Percentiles rank a stretch among this genome's conserved stretches.
phyloP scores from a whole-genome alignment of 2,888 invertebrate genomes.

The Boloria euphrosyne region DNA sequence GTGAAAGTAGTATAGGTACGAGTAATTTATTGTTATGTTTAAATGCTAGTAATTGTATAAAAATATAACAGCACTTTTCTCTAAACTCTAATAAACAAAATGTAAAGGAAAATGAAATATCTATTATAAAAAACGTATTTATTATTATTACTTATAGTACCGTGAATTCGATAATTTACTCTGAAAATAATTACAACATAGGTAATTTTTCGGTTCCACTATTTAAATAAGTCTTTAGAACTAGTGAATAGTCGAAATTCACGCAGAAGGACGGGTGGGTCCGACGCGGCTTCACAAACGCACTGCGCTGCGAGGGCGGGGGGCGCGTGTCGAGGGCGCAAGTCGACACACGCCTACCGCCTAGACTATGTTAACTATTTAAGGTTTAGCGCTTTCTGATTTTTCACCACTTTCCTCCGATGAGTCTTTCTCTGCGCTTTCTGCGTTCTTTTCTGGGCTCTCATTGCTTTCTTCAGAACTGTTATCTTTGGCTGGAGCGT shows the following conservation, averaged over 20 bases:
- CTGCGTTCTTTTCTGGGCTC: conserved; percentile 57
- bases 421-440: conserved; percentile 58
- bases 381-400: conserved; percentile 54
- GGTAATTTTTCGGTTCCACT: conserved; percentile 71
- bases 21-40: too few relatives aligned
- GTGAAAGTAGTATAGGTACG: too few relatives aligned
- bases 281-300: conserved; percentile 51
- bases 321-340: conserved; percentile 75
- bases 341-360: conserved; percentile 79
- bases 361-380: conserved; percentile 56
- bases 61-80: too few relatives aligned
- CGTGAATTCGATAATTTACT: conserved; percentile 81
- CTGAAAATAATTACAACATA: conserved; percentile 76
- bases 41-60: too few relatives aligned
- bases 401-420: conserved; percentile 59
- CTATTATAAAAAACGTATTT: conserved; percentile 68
- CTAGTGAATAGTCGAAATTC: conserved; percentile 66
- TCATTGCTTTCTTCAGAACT: conserved; percentile 40
- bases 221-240: conserved; percentile 79
- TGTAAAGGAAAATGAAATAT: conserved; percentile 20
- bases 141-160: conserved; percentile 75
- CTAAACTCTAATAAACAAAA: not conserved
- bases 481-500: conserved; percentile 46
- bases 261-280: conserved; percentile 49
- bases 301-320: conserved; percentile 57